Evolutionary conservation across 2,888 invertebrate genomes (phyloP).

Genomic region (Crematogaster levior): DNA sequence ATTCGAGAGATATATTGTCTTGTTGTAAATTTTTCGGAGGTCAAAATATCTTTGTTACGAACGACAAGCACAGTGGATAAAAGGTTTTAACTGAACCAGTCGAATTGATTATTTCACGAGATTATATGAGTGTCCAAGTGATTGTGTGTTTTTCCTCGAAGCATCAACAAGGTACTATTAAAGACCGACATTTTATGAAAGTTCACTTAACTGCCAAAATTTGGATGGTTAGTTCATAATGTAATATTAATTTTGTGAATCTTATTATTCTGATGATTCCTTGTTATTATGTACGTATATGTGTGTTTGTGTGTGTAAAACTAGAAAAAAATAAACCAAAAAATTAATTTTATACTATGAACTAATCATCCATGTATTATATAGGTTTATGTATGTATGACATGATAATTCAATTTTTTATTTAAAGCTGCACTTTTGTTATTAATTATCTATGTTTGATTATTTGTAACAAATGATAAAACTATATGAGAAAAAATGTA

Average conservation of each 20-base stretch:
- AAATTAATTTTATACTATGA: no score
- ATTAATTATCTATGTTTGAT: background rate
- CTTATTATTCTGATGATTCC: background rate
- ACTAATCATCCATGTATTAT: no score
- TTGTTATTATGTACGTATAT: background rate
- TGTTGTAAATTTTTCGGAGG: background rate
- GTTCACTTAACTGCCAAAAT: background rate
- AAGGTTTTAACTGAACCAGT: no score
- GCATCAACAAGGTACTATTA: background rate
- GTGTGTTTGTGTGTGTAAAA: no score
- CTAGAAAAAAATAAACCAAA: no score
- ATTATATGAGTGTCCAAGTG: background rate
- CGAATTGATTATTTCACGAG: background rate
- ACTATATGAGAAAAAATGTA: background rate
- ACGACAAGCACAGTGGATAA: background rate
- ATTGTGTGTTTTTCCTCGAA: background rate
- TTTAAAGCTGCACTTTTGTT: background rate
- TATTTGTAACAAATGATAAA: background rate
- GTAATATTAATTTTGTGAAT: background rate
- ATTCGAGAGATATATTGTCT: background rate
- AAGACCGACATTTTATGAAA: background rate
- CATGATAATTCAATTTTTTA: background rate
- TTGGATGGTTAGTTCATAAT: constrained; percentile 3
- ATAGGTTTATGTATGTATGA: background rate
- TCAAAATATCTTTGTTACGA: background rate